Conservation (phyloP, 2,797 vertebrate species). For the Selene dorsalis region DNA sequence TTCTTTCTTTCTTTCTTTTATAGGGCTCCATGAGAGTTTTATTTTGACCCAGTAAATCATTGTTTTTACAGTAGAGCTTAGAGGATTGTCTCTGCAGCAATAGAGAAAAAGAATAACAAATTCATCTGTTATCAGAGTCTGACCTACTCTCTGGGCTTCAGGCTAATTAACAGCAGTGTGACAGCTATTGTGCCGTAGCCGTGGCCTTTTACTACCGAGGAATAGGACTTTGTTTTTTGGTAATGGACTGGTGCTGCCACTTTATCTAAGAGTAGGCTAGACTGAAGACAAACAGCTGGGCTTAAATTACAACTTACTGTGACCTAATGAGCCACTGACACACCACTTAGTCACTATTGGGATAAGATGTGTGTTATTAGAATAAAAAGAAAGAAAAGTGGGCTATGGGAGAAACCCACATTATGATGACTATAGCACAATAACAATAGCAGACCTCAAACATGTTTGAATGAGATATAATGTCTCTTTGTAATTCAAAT, state of each 20-base stretch:
- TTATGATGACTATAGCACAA: constrained; percentile 25
- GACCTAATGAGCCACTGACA: constrained; percentile 22
- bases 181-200: constrained; percentile 60
- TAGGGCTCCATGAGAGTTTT: constrained; percentile 55
- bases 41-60: constrained; percentile 65
- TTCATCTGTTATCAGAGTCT: constrained; percentile 67
- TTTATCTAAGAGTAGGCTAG: constrained; percentile 46
- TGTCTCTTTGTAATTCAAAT: constrained; percentile 55
- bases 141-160: constrained; percentile 60
- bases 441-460: constrained; percentile 2
- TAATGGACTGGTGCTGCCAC: constrained; percentile 38
- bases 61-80: constrained; percentile 67
- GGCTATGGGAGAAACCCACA: constrained; percentile 4
- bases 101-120: constrained; percentile 67
- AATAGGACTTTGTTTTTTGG: constrained; percentile 49
- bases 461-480: constrained; percentile 20
- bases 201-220: constrained; percentile 53
- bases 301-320: constrained; percentile 23
- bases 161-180: constrained; percentile 72
- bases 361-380: constrained; percentile 14
- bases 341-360: constrained; percentile 14
- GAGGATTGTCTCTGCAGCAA: constrained; percentile 63
- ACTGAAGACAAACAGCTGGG: constrained; percentile 51
- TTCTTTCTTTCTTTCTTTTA: constrained; percentile 52
- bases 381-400: neutral